phyloP scores from a whole-genome alignment of 1,140 invertebrate species.

The Prorops nasuta region DNA sequence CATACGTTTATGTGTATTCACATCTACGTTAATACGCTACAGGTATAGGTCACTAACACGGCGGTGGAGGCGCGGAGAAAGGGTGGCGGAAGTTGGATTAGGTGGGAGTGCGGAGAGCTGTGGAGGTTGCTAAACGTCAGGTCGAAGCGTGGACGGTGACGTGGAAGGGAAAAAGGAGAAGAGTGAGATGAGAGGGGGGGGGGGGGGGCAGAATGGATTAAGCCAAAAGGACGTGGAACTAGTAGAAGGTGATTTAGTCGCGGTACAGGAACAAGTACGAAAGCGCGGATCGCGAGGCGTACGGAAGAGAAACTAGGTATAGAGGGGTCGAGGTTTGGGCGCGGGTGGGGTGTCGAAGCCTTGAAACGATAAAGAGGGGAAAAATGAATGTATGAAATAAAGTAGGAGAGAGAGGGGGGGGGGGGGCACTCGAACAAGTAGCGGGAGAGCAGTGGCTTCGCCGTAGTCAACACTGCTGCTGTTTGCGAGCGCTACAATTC shows the following conservation, averaged over 20 bases:
- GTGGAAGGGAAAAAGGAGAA: not conserved
- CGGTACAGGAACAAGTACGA: slow-evolving; percentile 1
- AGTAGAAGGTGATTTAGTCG: slow-evolving; percentile 1
- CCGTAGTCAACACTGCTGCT: slow-evolving; percentile 9
- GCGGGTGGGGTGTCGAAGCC: too few species aligned
- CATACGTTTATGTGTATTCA: too few species aligned
- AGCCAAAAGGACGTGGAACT: not conserved
- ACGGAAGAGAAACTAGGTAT: not conserved
- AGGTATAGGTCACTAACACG: not conserved
- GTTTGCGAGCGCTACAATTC: slow-evolving; percentile 19
- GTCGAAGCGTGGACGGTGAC: not conserved
- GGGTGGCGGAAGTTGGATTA: slow-evolving; percentile 5
- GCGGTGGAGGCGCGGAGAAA: slow-evolving; percentile 4
- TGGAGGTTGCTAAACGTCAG: not conserved
- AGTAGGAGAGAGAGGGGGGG: not conserved
- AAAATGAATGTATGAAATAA: not conserved
- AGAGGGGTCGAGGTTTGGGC: too few species aligned
- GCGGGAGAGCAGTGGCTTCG: too few species aligned
- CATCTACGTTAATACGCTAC: not conserved
- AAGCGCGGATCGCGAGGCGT: not conserved
- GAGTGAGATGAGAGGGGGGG: too few species aligned
- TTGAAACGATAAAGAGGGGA: not conserved
- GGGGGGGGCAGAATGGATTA: not conserved
- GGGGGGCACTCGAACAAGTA: not conserved
- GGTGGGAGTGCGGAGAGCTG: not conserved